phyloP scores from a whole-genome alignment of 1,140 invertebrate genomes.

The Mesaphorura yosii region DNA sequence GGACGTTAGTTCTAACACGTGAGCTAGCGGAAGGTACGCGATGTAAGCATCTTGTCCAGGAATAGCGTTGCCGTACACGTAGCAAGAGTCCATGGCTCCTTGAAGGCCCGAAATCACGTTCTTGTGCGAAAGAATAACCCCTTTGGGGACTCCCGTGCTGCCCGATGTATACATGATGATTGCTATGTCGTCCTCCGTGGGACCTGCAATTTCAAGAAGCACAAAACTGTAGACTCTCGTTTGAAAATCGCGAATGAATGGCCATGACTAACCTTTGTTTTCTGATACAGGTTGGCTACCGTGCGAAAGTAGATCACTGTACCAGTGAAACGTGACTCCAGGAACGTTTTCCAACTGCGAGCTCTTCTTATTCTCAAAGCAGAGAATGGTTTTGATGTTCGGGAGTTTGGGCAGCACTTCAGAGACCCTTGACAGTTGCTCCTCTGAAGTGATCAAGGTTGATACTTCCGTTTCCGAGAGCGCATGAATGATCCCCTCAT shows the following conservation, averaged over 20 bases:
- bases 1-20: constrained; percentile 84
- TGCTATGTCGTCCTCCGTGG: constrained; percentile 64
- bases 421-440: constrained; percentile 77
- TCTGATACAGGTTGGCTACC: no score
- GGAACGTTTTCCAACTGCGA: not conserved
- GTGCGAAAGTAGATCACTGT: no score
- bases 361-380: constrained; percentile 51
- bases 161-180: constrained; percentile 96
- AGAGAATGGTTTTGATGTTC: constrained; percentile 64
- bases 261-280: no score
- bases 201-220: constrained; percentile 41
- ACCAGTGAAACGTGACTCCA: no score
- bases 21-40: constrained; percentile 90
- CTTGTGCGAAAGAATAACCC: constrained; percentile 68
- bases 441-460: constrained; percentile 78
- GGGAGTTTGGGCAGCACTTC: constrained; percentile 55
- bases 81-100: constrained; percentile 8
- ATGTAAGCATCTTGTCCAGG: constrained; percentile 70
- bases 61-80: constrained; percentile 1
- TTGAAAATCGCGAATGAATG: no score
- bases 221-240: no score
- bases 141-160: constrained; percentile 82
- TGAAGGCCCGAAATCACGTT: constrained; percentile 82
- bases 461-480: constrained; percentile 92
- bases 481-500: constrained; percentile 88